Evolutionary conservation across 2,888 invertebrate genomes (phyloP).

Genomic region (Furcula furcula): DNA sequence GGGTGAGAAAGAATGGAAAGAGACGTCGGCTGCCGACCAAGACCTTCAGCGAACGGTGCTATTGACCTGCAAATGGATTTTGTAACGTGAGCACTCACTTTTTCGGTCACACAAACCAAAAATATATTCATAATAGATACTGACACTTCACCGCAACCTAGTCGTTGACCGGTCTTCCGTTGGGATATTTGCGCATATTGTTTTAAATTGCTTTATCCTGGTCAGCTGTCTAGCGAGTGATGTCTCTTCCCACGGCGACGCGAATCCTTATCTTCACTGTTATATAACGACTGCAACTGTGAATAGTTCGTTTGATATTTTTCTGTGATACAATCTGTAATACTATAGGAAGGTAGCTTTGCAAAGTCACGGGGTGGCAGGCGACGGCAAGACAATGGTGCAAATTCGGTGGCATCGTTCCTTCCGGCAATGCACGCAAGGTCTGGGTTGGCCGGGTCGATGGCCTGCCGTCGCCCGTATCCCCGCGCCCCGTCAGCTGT

Average conservation of each 20-base stretch:
- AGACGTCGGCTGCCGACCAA: slow-evolving; percentile 45
- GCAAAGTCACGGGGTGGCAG: slow-evolving; percentile 11
- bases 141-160: slow-evolving; percentile 19
- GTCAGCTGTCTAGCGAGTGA: slow-evolving; percentile 23
- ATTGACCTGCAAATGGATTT: slow-evolving; percentile 56
- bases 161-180: slow-evolving; percentile 11
- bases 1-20: slow-evolving; percentile 28
- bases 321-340: too few species aligned
- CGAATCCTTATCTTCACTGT: slow-evolving; percentile 19
- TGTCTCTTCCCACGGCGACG: slow-evolving; percentile 20
- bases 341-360: slow-evolving; percentile 2
- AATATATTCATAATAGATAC: slow-evolving; percentile 11
- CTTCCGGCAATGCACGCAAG: slow-evolving; percentile 64
- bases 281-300: slow-evolving; percentile 14
- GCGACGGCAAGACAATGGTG: slow-evolving; percentile 38
- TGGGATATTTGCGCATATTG: slow-evolving; percentile 35
- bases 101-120: slow-evolving; percentile 2
- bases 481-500: slow-evolving; percentile 57
- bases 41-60: slow-evolving; percentile 64
- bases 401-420: slow-evolving; percentile 43
- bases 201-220: slow-evolving; percentile 53
- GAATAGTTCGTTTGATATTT: slow-evolving; percentile 6
- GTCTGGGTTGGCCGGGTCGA: slow-evolving; percentile 71
- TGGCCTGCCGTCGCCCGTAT: slow-evolving; percentile 43
- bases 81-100: slow-evolving; percentile 19